Evolutionary conservation across 2,797 vertebrate genomes (phyloP), one percentile per base, ranked within the genome.

Genomic region (Acanthurus leucopareius): DNA sequence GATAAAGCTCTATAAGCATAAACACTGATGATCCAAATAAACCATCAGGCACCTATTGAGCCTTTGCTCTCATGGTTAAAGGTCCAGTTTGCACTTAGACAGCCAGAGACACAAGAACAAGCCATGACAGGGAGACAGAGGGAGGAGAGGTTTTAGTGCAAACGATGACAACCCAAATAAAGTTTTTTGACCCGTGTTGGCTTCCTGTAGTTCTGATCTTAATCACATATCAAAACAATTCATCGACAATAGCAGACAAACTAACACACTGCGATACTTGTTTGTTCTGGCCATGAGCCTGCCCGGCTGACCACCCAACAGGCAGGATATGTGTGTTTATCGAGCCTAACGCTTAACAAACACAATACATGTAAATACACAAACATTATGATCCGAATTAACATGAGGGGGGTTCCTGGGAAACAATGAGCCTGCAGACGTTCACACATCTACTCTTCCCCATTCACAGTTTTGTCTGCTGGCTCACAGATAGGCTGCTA

Each of bases 111-210:
- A 56, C 8, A 13, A 2, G 16, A 64, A 38, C 38, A 82, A 74
- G 61, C 52, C 19, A 38, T 73, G 38, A 63, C 17, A 14, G 20
- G 44, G 68, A 13, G 56, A 51, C 10, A 48, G 60, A 8, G 53
- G 62, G 54, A 83, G 73, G 57, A 88, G 54, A 73, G 51, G 62
- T 66, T 69, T 78, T 54, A 82, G 77, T 76, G 73, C 47, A 85
- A 78, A 83, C 83, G 52, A 74, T 67, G 60, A 72, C 80, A 83
- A 76, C 8, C 28, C 74, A 90, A 90, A 91, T 86, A 89, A 86
- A 85, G 72, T 42, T 20, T 25, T 58, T 22, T 28, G 38, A 60
- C 47, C 70, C 76, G 28, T 53, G 56, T 86, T 20, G 9, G 32
- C 22, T 68, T 63, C 83, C 83, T 72, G 85, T 20, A 45, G 67